phyloP scores from a whole-genome alignment of 2,797 vertebrate species.

The Bryconaethiops microstoma region DNA sequence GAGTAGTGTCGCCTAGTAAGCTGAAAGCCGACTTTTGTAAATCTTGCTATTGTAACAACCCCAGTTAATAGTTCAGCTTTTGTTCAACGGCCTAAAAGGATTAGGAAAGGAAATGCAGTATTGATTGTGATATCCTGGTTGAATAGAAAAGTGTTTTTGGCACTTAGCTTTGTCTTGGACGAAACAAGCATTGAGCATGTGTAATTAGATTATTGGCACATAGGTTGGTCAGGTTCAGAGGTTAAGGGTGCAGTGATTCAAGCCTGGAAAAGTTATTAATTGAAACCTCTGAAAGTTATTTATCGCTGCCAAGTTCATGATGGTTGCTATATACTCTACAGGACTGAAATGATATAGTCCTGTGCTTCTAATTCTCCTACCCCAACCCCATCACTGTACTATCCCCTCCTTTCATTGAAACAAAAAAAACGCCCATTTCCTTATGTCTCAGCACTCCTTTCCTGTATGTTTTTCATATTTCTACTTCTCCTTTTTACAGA shows the following conservation, averaged over 20 bases:
- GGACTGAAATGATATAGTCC: constrained; percentile 31
- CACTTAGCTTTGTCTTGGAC: constrained; percentile 36
- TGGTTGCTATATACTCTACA: constrained; percentile 21
- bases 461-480: constrained; percentile 59
- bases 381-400: not conserved
- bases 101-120: constrained; percentile 39
- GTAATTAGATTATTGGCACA: constrained; percentile 39
- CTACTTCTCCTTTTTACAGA: constrained; percentile 72
- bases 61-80: constrained; percentile 12
- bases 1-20: not conserved
- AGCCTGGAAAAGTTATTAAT: constrained; percentile 34
- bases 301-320: constrained; percentile 34
- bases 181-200: constrained; percentile 27
- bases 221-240: constrained; percentile 22
- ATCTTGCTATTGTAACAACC: constrained; percentile 23
- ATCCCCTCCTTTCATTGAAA: constrained; percentile 19
- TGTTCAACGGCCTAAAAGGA: not conserved
- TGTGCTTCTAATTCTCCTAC: constrained; percentile 16
- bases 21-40: constrained; percentile 12
- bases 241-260: constrained; percentile 15
- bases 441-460: constrained; percentile 38
- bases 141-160: constrained; percentile 31
- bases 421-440: constrained; percentile 26
- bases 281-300: constrained; percentile 31
- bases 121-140: constrained; percentile 38